Percentiles rank a stretch among this genome's conserved stretches.
phyloP scores from a whole-genome alignment of 64 coral and sea anemone species.

The Cladopsammia gracilis region DNA sequence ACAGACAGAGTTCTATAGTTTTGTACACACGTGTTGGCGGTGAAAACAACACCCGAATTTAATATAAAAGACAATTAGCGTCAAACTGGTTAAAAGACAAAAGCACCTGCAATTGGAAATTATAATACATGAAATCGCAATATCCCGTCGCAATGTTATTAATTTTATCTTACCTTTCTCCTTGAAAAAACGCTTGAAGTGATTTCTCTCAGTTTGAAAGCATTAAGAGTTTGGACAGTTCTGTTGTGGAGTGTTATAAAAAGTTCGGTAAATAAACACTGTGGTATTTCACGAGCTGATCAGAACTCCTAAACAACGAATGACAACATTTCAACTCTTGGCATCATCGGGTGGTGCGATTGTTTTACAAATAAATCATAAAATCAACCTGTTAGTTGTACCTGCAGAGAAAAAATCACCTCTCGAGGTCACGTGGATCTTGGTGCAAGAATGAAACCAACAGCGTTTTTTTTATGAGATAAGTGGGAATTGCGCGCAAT shows the following conservation, averaged over 20 bases:
- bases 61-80: neutral
- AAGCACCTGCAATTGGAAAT: slow-evolving; percentile 8
- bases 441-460: neutral
- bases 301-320: slow-evolving; percentile 15
- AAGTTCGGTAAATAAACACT: neutral
- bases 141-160: no score
- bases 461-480: no score
- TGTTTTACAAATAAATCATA: neutral
- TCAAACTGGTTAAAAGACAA: neutral
- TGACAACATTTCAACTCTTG: slow-evolving; percentile 27
- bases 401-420: neutral
- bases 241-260: neutral
- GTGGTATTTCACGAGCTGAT: neutral
- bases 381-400: neutral
- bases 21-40: neutral
- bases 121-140: neutral
- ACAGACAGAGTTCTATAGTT: neutral
- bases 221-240: neutral
- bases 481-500: no score
- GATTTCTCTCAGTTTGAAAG: neutral
- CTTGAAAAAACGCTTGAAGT: neutral
- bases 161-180: neutral
- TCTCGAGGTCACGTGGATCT: neutral
- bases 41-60: neutral
- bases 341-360: neutral